A percentile compares a stretch with the other conserved stretches of the same genome.
phyloP scores from a whole-genome alignment of 2,797 vertebrate species.

The Petrocephalus schoutedeni region DNA sequence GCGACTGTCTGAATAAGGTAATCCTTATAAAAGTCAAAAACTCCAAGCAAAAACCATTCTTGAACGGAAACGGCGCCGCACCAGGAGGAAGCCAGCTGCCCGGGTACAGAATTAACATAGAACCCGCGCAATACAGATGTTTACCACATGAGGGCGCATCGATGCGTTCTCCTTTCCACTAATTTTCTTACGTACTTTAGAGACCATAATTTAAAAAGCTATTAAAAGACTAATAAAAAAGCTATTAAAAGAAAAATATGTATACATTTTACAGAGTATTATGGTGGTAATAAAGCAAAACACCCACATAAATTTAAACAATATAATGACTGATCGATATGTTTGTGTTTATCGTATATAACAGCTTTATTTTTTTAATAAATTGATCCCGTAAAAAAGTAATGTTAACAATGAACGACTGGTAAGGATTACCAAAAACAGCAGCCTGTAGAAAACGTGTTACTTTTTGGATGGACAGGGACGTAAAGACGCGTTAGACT shows the following conservation, averaged over 20 bases:
- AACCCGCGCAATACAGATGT: neutral
- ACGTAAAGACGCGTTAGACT: neutral
- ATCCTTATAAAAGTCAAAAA: neutral
- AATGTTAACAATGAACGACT: neutral
- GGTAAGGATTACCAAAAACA: neutral
- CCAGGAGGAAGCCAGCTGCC: neutral
- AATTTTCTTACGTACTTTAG: neutral
- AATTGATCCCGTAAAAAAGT: neutral
- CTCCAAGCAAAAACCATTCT: neutral
- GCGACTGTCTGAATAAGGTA: neutral
- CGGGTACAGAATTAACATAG: neutral
- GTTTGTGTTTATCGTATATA: neutral
- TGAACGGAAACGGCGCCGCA: neutral
- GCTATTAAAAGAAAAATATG: neutral
- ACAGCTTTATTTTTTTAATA: neutral
- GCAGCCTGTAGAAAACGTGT: neutral
- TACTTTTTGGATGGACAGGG: neutral
- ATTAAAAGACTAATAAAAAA: neutral
- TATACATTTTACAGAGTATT: neutral
- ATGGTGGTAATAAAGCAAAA: neutral
- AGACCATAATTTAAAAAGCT: neutral
- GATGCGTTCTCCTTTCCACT: neutral
- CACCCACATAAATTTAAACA: neutral
- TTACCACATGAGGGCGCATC: neutral
- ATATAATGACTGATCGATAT: neutral